phyloP scores from a whole-genome alignment of 1,140 invertebrate genomes.

The Venturia canescens region DNA sequence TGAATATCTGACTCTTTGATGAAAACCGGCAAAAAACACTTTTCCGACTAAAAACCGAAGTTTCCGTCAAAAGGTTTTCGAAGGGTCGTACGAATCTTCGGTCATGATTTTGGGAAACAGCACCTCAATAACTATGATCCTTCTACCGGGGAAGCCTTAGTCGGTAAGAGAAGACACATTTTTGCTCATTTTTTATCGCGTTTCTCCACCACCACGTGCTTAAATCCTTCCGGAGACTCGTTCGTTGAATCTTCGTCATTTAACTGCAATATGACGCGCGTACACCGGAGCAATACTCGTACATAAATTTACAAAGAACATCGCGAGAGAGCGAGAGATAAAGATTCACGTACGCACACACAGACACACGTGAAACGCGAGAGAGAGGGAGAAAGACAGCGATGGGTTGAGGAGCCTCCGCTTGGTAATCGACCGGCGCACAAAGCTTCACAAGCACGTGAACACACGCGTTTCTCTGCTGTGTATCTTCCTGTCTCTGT shows the following conservation, averaged over 20 bases:
- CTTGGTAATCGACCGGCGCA: conserved; percentile 54
- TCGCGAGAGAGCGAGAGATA: neutral
- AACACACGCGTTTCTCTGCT: conserved; percentile 30
- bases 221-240: neutral
- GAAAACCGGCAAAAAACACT: too few species aligned
- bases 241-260: neutral
- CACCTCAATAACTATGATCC: too few species aligned
- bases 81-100: too few species aligned
- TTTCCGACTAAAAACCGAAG: too few species aligned
- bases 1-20: too few species aligned
- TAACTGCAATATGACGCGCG: neutral
- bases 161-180: neutral
- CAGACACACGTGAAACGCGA: neutral
- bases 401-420: conserved; percentile 24
- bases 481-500: conserved; percentile 11
- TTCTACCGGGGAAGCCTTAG: neutral
- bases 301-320: conserved; percentile 1
- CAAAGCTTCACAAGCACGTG: conserved; percentile 50
- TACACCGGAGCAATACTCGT: neutral
- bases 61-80: too few species aligned
- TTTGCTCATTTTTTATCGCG: neutral
- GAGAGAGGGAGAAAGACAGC: neutral
- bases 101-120: too few species aligned
- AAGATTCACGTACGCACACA: neutral
- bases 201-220: neutral